Percentiles rank a stretch among this genome's conserved stretches.
phyloP scores from a whole-genome alignment of 1,140 invertebrate genomes.

The Drosophila nasuta region DNA sequence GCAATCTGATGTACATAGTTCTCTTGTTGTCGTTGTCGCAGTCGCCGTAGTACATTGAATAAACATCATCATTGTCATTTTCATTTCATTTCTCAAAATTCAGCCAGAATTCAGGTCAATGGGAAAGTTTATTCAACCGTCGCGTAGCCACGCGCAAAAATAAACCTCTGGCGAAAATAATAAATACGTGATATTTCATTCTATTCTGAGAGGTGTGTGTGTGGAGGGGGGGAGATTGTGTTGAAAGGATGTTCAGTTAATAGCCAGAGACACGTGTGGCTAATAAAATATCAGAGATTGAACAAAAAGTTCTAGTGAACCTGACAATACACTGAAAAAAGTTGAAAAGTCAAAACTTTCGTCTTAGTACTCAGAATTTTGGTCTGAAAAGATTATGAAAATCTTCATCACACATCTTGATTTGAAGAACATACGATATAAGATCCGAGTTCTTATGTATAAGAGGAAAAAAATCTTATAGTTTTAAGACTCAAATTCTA shows the following conservation, averaged over 20 bases:
- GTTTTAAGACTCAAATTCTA: too few relatives aligned
- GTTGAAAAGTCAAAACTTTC: too few relatives aligned
- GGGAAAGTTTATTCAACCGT: conserved; percentile 54
- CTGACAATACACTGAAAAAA: too few relatives aligned
- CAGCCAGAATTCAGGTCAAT: conserved; percentile 47
- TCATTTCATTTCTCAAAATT: conserved; percentile 29
- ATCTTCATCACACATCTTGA: too few relatives aligned
- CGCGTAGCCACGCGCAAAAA: conserved; percentile 23
- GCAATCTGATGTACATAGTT: conserved; percentile 5
- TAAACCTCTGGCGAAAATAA: conserved; percentile 15
- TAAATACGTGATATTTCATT: conserved; percentile 1
- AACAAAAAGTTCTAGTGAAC: too few relatives aligned
- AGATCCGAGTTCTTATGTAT: too few relatives aligned
- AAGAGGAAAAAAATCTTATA: too few relatives aligned
- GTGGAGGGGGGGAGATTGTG: conserved; percentile 2
- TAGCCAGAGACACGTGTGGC: conserved; percentile 9
- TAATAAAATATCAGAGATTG: conserved; percentile 15
- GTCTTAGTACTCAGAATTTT: too few relatives aligned
- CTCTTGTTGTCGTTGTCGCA: too few relatives aligned
- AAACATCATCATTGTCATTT: conserved; percentile 32
- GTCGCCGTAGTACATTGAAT: neutral
- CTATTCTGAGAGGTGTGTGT: neutral
- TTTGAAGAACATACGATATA: too few relatives aligned
- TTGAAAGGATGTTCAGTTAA: conserved; percentile 17
- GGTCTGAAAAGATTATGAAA: too few relatives aligned